These are phyloP conservation scores for Andrena fulva DNA, from an alignment of 2,888 invertebrate genomes.

Conservation along the genomic window DNA sequence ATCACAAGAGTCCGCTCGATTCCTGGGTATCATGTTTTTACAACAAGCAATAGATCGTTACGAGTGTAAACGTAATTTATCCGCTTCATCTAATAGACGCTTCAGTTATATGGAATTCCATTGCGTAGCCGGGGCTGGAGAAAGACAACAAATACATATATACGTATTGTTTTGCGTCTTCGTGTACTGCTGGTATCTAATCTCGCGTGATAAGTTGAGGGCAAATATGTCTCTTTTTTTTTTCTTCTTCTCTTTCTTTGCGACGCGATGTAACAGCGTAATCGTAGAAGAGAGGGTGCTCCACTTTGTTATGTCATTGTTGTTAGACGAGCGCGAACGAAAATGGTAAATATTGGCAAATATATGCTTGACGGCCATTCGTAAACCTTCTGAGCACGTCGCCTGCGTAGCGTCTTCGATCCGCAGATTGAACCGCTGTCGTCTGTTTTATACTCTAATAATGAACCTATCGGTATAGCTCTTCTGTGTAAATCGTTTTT, in stretches of 20 bases:
- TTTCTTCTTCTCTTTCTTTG: neutral
- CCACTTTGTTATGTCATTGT: constrained; percentile 46
- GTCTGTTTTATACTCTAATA: constrained; percentile 64
- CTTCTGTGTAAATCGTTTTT: constrained; percentile 24
- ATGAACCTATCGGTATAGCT: constrained; percentile 33
- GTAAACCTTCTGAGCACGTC: constrained; percentile 13
- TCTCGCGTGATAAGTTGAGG: constrained; percentile 42
- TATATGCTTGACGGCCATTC: constrained; percentile 25
- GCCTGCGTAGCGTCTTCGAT: constrained; percentile 27
- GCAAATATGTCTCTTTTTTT: constrained; percentile 35
- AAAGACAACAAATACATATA: constrained; percentile 9
- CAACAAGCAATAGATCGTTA: constrained; percentile 50
- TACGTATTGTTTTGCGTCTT: constrained; percentile 46
- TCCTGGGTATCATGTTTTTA: constrained; percentile 29
- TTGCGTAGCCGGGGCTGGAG: constrained; percentile 16
- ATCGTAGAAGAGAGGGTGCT: constrained; percentile 44
- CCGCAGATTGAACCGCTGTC: constrained; percentile 30
- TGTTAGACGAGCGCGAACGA: constrained; percentile 24
- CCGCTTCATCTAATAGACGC: constrained; percentile 49
- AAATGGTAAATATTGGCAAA: constrained; percentile 21
- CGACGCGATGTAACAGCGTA: constrained; percentile 15
- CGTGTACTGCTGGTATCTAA: constrained; percentile 47
- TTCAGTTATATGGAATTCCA: constrained; percentile 27
- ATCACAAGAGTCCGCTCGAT: constrained; percentile 26
- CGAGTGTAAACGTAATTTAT: constrained; percentile 34